Evolutionary conservation across 2,113 vertebrate genomes (phyloP).

Genomic region (Prionailurus bengalensis): DNA sequence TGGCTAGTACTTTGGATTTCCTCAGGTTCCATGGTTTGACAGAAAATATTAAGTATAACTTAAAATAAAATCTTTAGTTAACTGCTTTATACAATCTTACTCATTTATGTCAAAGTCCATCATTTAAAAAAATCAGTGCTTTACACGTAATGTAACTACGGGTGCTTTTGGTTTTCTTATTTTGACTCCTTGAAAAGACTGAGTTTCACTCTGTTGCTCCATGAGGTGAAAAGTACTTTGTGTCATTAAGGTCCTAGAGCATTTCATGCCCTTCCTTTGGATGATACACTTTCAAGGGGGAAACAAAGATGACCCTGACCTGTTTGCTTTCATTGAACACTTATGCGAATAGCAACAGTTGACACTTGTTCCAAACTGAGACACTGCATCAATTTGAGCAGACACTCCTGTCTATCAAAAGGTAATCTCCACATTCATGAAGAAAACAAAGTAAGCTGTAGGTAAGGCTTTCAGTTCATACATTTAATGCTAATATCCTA

Average conservation of each 20-base stretch:
- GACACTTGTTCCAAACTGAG: neutral
- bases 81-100: neutral
- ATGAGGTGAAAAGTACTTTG: neutral
- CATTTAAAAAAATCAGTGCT: slow-evolving; percentile 56
- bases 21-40: neutral
- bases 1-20: slow-evolving; percentile 13
- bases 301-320: slow-evolving; percentile 71
- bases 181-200: neutral
- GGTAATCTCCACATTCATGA: slow-evolving; percentile 61
- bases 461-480: neutral
- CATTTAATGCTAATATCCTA: neutral
- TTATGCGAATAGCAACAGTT: slow-evolving; percentile 29
- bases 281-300: neutral
- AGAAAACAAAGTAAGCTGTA: slow-evolving; percentile 40
- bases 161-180: neutral
- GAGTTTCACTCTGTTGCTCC: neutral
- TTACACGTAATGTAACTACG: neutral
- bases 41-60: slow-evolving; percentile 23
- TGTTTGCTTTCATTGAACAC: slow-evolving; percentile 47
- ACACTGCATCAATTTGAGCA: slow-evolving; percentile 35
- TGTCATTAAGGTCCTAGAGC: neutral
- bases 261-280: slow-evolving; percentile 12
- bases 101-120: slow-evolving; percentile 7
- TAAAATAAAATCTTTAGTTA: slow-evolving; percentile 28
- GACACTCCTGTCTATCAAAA: slow-evolving; percentile 63